Percentiles rank a stretch among this genome's conserved stretches.
phyloP scores from a whole-genome alignment of 2,797 vertebrate species.

The Triplophysa bombifrons region DNA sequence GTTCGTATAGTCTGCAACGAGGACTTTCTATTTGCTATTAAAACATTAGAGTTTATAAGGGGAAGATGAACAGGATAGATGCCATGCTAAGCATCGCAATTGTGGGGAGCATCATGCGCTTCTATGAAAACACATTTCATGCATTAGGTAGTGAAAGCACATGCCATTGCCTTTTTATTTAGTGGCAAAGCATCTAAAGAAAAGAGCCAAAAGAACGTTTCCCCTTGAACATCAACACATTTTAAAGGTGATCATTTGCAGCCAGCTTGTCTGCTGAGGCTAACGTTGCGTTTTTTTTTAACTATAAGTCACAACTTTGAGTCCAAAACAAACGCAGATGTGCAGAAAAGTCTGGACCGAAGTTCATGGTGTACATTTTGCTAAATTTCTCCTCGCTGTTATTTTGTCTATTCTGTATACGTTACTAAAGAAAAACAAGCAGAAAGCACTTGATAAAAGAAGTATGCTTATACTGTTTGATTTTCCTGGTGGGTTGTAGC shows the following conservation, averaged over 20 bases:
- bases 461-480: background rate
- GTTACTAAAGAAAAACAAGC: background rate
- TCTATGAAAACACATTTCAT: constrained; percentile 25
- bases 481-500: background rate
- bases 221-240: constrained; percentile 8
- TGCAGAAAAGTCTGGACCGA: background rate
- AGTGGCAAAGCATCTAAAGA: background rate
- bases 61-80: constrained; percentile 41
- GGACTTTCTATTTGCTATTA: constrained; percentile 71
- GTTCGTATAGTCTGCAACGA: constrained; percentile 84
- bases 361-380: constrained; percentile 68
- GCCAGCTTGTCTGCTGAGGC: background rate
- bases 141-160: constrained; percentile 33
- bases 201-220: background rate
- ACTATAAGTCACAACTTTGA: background rate
- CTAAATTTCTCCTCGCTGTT: constrained; percentile 41
- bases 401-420: background rate
- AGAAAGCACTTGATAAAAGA: too few relatives aligned
- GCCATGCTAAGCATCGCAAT: constrained; percentile 13
- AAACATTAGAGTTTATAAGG: constrained; percentile 53
- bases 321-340: constrained; percentile 6
- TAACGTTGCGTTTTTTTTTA: background rate
- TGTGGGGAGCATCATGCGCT: constrained; percentile 14
- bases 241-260: background rate
- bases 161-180: constrained; percentile 14